A percentile compares a stretch with the other conserved stretches of the same genome.
Conservation (phyloP, 2,888 invertebrate species). For the Synanthedon myopaeformis region DNA sequence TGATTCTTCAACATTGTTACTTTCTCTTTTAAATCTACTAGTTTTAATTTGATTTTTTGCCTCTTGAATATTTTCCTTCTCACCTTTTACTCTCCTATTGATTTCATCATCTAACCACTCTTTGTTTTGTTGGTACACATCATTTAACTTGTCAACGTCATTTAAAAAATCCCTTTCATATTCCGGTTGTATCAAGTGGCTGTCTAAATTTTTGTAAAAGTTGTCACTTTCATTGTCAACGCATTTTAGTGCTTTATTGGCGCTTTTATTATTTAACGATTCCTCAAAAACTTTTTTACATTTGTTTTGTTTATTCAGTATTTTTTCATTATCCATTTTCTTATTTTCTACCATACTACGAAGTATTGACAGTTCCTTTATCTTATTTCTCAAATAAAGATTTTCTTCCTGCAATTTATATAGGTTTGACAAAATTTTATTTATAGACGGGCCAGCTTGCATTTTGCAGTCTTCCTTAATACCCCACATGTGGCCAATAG, state of each 20-base stretch:
- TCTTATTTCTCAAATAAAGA: slow-evolving; percentile 46
- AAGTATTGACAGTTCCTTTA: slow-evolving; percentile 44
- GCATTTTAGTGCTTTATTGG: slow-evolving; percentile 41
- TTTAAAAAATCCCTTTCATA: slow-evolving; percentile 42
- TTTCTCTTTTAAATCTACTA: slow-evolving; percentile 1
- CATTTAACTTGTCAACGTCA: slow-evolving; percentile 42
- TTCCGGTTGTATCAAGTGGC: slow-evolving; percentile 21
- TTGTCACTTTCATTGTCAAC: slow-evolving; percentile 29
- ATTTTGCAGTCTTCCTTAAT: slow-evolving; percentile 52
- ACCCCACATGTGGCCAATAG: slow-evolving; percentile 66
- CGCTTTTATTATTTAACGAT: slow-evolving; percentile 38
- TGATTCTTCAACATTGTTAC: slow-evolving; percentile 13
- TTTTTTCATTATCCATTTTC: slow-evolving; percentile 16
- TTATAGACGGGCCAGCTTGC: slow-evolving; percentile 46
- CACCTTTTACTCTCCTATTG: slow-evolving; percentile 30
- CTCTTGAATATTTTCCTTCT: slow-evolving; percentile 22
- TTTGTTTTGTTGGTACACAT: slow-evolving; percentile 50
- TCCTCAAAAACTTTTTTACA: slow-evolving; percentile 59
- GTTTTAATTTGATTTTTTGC: slow-evolving; percentile 18
- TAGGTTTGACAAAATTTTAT: slow-evolving; percentile 57
- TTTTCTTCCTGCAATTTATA: slow-evolving; percentile 66
- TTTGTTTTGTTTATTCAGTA: slow-evolving; percentile 32
- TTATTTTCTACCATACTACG: slow-evolving; percentile 27
- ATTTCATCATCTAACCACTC: slow-evolving; percentile 53
- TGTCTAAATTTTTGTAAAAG: slow-evolving; percentile 18